These are phyloP conservation scores for Apotomis turbidana DNA, from an alignment of 2,888 invertebrate genomes.

Conservation along the genomic window DNA sequence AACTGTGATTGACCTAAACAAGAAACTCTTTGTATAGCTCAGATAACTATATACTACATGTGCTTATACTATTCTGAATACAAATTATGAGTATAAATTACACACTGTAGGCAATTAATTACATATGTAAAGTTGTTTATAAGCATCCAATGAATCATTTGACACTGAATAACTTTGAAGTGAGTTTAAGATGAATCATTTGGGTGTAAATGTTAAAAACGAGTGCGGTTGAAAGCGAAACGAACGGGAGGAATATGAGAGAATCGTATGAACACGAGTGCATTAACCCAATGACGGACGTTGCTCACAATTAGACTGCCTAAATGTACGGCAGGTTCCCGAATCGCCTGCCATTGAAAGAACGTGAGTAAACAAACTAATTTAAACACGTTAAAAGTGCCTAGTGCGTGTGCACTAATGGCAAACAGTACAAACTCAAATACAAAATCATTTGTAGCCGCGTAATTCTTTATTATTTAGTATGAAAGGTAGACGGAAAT, in stretches of 20 bases:
- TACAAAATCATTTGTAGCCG: slow-evolving; percentile 8
- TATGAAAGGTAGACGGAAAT: slow-evolving; percentile 19
- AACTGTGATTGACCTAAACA: slow-evolving; percentile 39
- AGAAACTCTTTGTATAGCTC: slow-evolving; percentile 22
- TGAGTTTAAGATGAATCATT: slow-evolving; percentile 31
- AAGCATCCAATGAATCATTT: slow-evolving; percentile 3
- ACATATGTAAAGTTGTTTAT: background rate
- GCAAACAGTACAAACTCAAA: slow-evolving; percentile 10
- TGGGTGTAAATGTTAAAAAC: slow-evolving; percentile 22
- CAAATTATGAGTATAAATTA: background rate
- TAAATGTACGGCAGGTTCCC: slow-evolving; percentile 65
- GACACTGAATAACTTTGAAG: slow-evolving; percentile 19
- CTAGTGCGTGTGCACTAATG: slow-evolving; percentile 17
- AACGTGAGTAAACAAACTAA: slow-evolving; percentile 66
- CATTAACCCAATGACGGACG: slow-evolving; percentile 67
- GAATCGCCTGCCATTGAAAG: slow-evolving; percentile 58
- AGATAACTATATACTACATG: background rate
- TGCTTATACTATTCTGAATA: background rate
- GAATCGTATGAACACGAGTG: slow-evolving; percentile 64
- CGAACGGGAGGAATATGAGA: slow-evolving; percentile 60
- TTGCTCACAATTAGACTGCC: slow-evolving; percentile 65
- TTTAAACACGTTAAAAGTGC: slow-evolving; percentile 53
- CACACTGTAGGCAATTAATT: background rate
- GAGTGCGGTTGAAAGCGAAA: slow-evolving; percentile 55
- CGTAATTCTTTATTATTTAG: slow-evolving; percentile 3